Evolutionary conservation across 1,140 invertebrate species (phyloP), one percentile per base, ranked within the genome.

Genomic region (Luehdorfia chinensis): DNA sequence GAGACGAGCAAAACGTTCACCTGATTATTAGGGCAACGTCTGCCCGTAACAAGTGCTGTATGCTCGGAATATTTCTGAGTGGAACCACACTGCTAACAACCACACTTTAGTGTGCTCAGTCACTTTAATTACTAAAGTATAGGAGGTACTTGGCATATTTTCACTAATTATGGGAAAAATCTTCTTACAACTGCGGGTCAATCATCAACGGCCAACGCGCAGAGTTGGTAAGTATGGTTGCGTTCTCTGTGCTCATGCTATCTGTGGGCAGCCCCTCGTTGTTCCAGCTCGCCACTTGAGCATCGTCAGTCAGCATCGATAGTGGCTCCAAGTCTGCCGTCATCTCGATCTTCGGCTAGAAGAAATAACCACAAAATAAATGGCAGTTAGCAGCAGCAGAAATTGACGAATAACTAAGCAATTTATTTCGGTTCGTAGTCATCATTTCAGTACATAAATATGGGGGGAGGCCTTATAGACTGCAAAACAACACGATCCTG

Each of bases 131-230:
- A n/a, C n/a, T n/a, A n/a, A n/a, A n/a, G n/a, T n/a, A n/a, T n/a
- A n/a, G n/a, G n/a, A n/a, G n/a, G n/a, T n/a, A n/a, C n/a, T n/a
- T n/a, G n/a, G n/a, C n/a, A n/a, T n/a, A n/a, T n/a, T n/a, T n/a
- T n/a, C n/a, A n/a, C n/a, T n/a, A n/a, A n/a, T n/a, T n/a, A n/a
- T n/a, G n/a, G n/a, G n/a, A n/a, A n/a, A n/a, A n/a, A n/a, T 21
- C 2, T 21, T 21, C 19, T 80, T 67, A 90, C 70, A 92, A 62
- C 71, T 96, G 95, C 1, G 97, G 97, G 88, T 98, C 97, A 55
- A 98, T 97, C 89, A 98, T 96, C 0, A 98, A 86, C 0, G 97
- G 96, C 96, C 97, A 98, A 28, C 97, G 88, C 30, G 95, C 91
- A 0, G 95, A 96, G 78, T 94, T 96, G 1, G 92, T 93, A 8